Conservation (phyloP, 2,888 invertebrate genomes). For the Incurvaria masculella region DNA sequence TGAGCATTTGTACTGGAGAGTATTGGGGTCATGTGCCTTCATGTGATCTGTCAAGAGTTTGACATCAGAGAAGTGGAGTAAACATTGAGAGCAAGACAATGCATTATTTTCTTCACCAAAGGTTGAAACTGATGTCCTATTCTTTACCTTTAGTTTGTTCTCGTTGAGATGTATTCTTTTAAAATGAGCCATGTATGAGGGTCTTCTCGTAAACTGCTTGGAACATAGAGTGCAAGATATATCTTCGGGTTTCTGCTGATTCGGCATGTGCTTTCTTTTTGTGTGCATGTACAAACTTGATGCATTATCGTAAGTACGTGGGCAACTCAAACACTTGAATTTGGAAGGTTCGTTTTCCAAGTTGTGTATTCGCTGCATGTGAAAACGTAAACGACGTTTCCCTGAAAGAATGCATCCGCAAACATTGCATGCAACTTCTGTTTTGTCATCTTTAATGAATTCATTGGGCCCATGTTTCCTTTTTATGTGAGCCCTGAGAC, state of each 20-base stretch:
- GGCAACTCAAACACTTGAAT: conserved; percentile 36
- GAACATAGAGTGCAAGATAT: too few species aligned
- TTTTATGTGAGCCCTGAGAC: conserved; percentile 38
- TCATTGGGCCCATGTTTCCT: conserved; percentile 45
- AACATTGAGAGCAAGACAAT: conserved; percentile 37
- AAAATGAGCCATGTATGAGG: conserved; percentile 41
- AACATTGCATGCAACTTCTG: conserved; percentile 38
- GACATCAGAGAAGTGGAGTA: conserved; percentile 37
- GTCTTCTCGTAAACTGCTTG: conserved; percentile 36
- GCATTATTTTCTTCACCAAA: conserved; percentile 36
- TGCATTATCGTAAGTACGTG: conserved; percentile 19
- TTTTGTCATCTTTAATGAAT: conserved; percentile 29
- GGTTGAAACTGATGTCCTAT: too few species aligned
- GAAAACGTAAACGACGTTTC: conserved; percentile 35
- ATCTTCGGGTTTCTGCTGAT: conserved; percentile 37
- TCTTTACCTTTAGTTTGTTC: conserved; percentile 34
- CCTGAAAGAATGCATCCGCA: conserved; percentile 47
- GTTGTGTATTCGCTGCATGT: conserved; percentile 43
- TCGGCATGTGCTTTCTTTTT: conserved; percentile 34
- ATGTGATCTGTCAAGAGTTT: conserved; percentile 42
- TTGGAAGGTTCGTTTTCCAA: conserved; percentile 37
- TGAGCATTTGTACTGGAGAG: conserved; percentile 38
- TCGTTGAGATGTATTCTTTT: conserved; percentile 37
- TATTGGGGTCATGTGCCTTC: conserved; percentile 40
- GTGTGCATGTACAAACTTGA: conserved; percentile 35